These are phyloP conservation scores for Scolanthus callimorphus DNA, from an alignment of 92 coral and sea anemone species.

Conservation along the genomic window DNA sequence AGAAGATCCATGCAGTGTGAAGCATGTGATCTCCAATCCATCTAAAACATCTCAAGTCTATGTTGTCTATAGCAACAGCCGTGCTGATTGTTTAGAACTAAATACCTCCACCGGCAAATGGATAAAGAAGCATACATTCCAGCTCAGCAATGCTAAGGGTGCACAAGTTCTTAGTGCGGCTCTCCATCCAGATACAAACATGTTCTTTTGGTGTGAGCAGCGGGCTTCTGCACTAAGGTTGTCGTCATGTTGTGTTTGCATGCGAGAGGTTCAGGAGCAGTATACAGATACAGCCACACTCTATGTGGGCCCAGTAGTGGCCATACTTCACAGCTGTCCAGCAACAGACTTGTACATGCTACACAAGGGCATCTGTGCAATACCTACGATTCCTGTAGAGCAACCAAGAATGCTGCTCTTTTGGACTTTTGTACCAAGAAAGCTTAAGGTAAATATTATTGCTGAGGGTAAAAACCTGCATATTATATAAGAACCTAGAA, in stretches of 20 bases:
- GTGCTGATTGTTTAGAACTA: slow-evolving; percentile 70
- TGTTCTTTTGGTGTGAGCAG: slow-evolving; percentile 91
- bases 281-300: slow-evolving; percentile 30
- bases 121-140: slow-evolving; percentile 69
- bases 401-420: slow-evolving; percentile 52
- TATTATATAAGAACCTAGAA: no score
- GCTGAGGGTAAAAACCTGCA: no score
- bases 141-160: slow-evolving; percentile 88
- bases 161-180: slow-evolving; percentile 53
- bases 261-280: slow-evolving; percentile 62
- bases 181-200: slow-evolving; percentile 57
- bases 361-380: slow-evolving; percentile 62
- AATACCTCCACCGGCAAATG: slow-evolving; percentile 49
- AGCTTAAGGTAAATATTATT: slow-evolving; percentile 84
- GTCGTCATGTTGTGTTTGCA: slow-evolving; percentile 80
- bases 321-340: slow-evolving; percentile 89
- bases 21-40: slow-evolving; percentile 61
- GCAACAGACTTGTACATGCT: slow-evolving; percentile 50
- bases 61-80: slow-evolving; percentile 61
- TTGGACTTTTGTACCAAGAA: slow-evolving; percentile 74
- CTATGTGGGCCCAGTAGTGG: slow-evolving; percentile 72
- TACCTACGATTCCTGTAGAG: slow-evolving; percentile 67
- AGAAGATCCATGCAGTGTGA: no score
- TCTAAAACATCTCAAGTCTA: slow-evolving; percentile 47
- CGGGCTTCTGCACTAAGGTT: slow-evolving; percentile 55